phyloP scores from a whole-genome alignment of 1,140 invertebrate species.

The Centruroides sculpturatus region DNA sequence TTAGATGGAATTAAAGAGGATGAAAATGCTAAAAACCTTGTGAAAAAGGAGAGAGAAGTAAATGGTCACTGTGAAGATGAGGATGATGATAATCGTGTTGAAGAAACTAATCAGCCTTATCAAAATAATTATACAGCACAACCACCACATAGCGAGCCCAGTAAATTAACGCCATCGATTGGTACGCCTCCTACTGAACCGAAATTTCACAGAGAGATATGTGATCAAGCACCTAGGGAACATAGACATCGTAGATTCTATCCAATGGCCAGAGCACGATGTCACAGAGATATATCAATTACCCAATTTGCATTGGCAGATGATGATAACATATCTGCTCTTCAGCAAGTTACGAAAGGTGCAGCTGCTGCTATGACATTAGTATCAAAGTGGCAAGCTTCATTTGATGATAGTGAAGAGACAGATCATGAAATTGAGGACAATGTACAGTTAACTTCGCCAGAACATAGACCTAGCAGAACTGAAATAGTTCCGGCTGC shows the following conservation, averaged over 20 bases:
- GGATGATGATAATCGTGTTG: no score
- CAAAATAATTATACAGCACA: no score
- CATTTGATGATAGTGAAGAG: conserved; percentile 85
- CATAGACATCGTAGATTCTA: conserved; percentile 15
- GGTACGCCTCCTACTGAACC: conserved; percentile 10
- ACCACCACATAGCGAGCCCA: no score
- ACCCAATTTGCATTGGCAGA: conserved; percentile 83
- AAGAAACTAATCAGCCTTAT: no score
- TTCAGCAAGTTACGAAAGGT: conserved; percentile 58
- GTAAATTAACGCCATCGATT: no score
- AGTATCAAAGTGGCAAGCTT: conserved; percentile 83
- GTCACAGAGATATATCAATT: conserved; percentile 43
- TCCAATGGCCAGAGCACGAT: conserved; percentile 14
- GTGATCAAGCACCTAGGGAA: background rate
- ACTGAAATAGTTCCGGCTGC: background rate
- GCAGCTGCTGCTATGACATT: conserved; percentile 44
- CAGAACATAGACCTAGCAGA: conserved; percentile 9
- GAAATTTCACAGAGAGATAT: conserved; percentile 19
- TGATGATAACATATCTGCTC: conserved; percentile 75
- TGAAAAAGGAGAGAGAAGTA: no score
- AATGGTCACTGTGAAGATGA: no score
- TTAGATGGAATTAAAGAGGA: no score
- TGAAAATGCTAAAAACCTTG: no score
- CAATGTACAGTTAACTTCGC: conserved; percentile 14
- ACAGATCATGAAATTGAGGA: conserved; percentile 59